Conservation (phyloP, 1,140 invertebrate genomes). For the Caenorhabditis remanei region DNA sequence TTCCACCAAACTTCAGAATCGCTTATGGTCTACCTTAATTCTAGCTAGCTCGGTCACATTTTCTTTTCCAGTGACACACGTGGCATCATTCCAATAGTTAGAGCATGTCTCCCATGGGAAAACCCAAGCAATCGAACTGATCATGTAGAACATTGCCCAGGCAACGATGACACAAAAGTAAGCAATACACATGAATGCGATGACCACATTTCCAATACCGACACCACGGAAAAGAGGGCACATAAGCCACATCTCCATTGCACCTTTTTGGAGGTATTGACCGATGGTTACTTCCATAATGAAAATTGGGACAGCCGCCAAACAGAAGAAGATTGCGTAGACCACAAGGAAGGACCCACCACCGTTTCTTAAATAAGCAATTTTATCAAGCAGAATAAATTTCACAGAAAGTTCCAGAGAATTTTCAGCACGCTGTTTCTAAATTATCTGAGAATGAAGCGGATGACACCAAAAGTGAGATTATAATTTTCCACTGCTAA, state of each 20-base stretch:
- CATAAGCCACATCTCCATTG: constrained; percentile 85
- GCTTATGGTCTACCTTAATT: constrained; percentile 59
- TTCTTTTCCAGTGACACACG: constrained; percentile 74
- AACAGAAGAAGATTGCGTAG: constrained; percentile 75
- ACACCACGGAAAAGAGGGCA: constrained; percentile 83
- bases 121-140: constrained; percentile 87
- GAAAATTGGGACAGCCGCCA: constrained; percentile 83
- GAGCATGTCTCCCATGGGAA: constrained; percentile 90
- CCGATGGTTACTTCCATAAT: constrained; percentile 86
- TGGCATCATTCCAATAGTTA: constrained; percentile 83
- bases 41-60: constrained; percentile 60
- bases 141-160: constrained; percentile 93
- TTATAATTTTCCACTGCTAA: constrained; percentile 14
- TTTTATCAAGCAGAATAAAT: neutral
- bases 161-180: constrained; percentile 96
- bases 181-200: constrained; percentile 80
- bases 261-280: constrained; percentile 85
- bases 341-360: constrained; percentile 76
- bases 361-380: constrained; percentile 46
- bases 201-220: constrained; percentile 78
- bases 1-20: too few relatives aligned
- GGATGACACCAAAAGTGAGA: too few relatives aligned
- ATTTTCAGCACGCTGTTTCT: too few relatives aligned
- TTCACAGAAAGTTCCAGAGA: too few relatives aligned
- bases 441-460: too few relatives aligned